phyloP scores from a whole-genome alignment of 1,140 invertebrate species.

The Calliphora vicina region DNA sequence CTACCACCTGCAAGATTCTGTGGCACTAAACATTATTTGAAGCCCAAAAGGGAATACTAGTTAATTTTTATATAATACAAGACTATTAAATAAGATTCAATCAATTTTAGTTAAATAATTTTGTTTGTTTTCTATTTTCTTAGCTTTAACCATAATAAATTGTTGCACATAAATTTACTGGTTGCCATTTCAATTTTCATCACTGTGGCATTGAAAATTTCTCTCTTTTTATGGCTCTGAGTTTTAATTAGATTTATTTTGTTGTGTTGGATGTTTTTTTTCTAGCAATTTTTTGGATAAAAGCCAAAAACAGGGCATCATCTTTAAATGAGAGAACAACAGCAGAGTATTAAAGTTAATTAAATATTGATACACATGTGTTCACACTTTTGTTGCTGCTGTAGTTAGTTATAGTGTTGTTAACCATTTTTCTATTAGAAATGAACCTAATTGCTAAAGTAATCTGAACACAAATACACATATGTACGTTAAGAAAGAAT shows the following conservation, averaged over 20 bases:
- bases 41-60: too few species aligned
- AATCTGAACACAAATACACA: not conserved
- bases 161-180: not conserved
- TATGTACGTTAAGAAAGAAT: not conserved
- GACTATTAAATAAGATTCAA: too few species aligned
- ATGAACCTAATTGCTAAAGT: not conserved
- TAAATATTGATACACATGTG: conserved; percentile 16
- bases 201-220: not conserved
- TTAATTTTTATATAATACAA: too few species aligned
- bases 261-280: not conserved
- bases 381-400: not conserved
- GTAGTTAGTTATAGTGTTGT: not conserved
- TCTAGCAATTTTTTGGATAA: not conserved
- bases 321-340: not conserved
- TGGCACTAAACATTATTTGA: too few species aligned
- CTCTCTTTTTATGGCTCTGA: not conserved
- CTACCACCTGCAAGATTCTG: too few species aligned
- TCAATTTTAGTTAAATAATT: too few species aligned
- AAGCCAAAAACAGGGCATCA: not conserved
- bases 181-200: not conserved
- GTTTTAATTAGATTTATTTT: conserved; percentile 1
- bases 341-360: not conserved
- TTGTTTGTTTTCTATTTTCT: not conserved
- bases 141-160: not conserved
- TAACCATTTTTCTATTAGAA: conserved; percentile 2